Base-by-base conservation (phyloP, 2,888 invertebrate genomes). In the Panzeria rudis region DNA sequence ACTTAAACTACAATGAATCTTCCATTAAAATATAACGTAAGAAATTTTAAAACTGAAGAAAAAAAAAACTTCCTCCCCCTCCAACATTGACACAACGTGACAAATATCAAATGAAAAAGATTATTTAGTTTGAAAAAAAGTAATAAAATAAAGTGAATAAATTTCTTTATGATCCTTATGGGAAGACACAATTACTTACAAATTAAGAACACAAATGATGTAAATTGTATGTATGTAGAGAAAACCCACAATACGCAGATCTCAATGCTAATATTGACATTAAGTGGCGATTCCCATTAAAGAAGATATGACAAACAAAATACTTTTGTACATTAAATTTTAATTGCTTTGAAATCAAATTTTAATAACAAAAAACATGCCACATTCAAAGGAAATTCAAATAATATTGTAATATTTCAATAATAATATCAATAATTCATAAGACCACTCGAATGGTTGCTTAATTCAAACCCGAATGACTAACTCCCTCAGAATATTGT, bases 11-110 rank as follows among this genome's bases (percentile, higher is more conserved):
- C 8, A 73, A 59, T 17, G 25, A 15, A 47, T 13, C 11, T 47
- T n/a, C 35, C 50, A 61, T 64, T 56, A 41, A 72, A 72, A 72
- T 47, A 20, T 35, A 38, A 56, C 66, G 47, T 29, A 15, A 17
- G 20, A 76, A 47, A 35, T 38, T 41, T 52, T 29, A 77, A 41
- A 29, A 71, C 29, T 20, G 11, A 15, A n/a, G n/a, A 61, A 23
- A 69, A 59, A 71, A n/a, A n/a, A n/a, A n/a, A 38, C 62, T 61
- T 38, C 38, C 38, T 38, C 1, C 29, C 59, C 64, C 66, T 64
- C 72, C 59, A 76, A 80, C 72, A 80, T 71, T 80, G 54, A 77
- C 59, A 72, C 76, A 80, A 84, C 84, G 84, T 84, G 84, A 84
- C 84, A 84, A 77, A 84, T 59, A 66, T 29, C 66, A 62, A 84